These are phyloP conservation scores for Brachyistius frenatus DNA, from an alignment of 2,113 vertebrate species.

Conservation along the genomic window DNA sequence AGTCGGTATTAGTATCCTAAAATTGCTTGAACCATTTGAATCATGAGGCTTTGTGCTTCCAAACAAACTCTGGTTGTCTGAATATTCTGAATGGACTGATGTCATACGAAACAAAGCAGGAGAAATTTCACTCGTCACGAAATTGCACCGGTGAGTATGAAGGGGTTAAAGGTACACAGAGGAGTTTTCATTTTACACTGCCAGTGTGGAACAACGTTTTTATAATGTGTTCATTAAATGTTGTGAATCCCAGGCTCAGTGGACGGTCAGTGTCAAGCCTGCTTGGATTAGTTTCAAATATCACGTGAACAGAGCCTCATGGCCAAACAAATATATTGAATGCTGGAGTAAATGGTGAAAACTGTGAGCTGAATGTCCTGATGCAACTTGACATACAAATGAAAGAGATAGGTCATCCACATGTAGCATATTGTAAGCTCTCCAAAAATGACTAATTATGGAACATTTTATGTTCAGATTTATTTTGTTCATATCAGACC, in stretches of 20 bases:
- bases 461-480: slow-evolving; percentile 6
- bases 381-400: slow-evolving; percentile 23
- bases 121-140: no score
- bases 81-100: background rate
- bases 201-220: background rate
- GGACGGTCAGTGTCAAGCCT: background rate
- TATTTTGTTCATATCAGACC: slow-evolving; percentile 6
- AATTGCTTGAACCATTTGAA: background rate
- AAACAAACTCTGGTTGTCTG: background rate
- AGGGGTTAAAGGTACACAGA: no score
- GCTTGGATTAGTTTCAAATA: background rate
- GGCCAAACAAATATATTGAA: background rate
- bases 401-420: slow-evolving; percentile 1
- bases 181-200: no score
- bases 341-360: background rate
- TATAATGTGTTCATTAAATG: background rate
- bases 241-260: background rate
- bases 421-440: slow-evolving; percentile 9
- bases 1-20: background rate
- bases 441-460: slow-evolving; percentile 1
- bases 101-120: no score
- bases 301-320: background rate
- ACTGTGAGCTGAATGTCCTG: background rate
- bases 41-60: background rate
- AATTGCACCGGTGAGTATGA: no score